Percentiles rank a stretch among this genome's conserved stretches.
phyloP scores from a whole-genome alignment of 1,140 invertebrate species.

The Epicauta chinensis region DNA sequence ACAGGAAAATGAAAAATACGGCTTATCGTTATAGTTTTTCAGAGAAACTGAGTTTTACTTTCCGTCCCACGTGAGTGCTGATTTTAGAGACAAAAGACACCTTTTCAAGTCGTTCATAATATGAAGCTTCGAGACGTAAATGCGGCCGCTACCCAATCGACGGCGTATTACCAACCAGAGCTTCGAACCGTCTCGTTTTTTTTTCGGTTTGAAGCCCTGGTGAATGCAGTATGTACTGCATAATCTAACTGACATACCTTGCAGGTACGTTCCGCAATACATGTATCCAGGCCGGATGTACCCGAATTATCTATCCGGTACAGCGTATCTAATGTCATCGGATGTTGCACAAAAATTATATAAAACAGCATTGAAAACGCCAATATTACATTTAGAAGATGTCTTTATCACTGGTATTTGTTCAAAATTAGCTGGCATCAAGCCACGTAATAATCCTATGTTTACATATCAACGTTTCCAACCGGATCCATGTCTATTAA shows the following conservation, averaged over 20 bases:
- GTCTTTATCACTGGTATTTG: conserved; percentile 73
- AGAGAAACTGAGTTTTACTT: too few relatives aligned
- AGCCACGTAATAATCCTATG: conserved; percentile 15
- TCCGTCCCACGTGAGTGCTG: too few relatives aligned
- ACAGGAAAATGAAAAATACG: too few relatives aligned
- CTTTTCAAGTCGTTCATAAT: too few relatives aligned
- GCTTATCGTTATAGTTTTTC: too few relatives aligned
- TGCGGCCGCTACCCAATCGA: too few relatives aligned
- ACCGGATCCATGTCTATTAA: conserved; percentile 20
- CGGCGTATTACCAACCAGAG: too few relatives aligned
- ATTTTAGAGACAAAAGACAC: too few relatives aligned
- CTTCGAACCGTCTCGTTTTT: background rate
- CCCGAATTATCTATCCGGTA: conserved; percentile 79
- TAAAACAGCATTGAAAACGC: conserved; percentile 58
- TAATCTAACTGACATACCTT: too few relatives aligned
- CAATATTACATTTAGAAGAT: conserved; percentile 75
- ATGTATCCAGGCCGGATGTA: conserved; percentile 68
- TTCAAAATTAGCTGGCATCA: conserved; percentile 17
- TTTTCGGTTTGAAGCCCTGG: too few relatives aligned
- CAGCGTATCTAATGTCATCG: conserved; percentile 73
- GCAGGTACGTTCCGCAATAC: conserved; percentile 72
- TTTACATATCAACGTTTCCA: conserved; percentile 20
- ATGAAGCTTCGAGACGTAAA: too few relatives aligned
- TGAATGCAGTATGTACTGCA: too few relatives aligned
- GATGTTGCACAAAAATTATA: conserved; percentile 63